A percentile compares a stretch with the other conserved stretches of the same genome.
These are phyloP conservation scores for Mylabris sibirica DNA, from an alignment of 2,888 invertebrate genomes.

Conservation along the genomic window DNA sequence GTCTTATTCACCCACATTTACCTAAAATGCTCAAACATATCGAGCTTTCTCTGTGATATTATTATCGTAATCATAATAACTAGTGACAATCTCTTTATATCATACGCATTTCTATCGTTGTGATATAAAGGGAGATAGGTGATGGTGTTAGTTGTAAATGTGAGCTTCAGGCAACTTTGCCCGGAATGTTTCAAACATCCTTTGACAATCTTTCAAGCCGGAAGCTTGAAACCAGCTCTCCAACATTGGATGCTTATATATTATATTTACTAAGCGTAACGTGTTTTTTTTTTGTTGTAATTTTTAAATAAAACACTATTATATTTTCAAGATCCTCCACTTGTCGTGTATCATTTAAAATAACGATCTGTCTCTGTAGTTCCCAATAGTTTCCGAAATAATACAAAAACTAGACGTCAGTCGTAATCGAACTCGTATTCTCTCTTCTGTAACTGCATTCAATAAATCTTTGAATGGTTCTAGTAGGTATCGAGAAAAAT, in stretches of 20 bases:
- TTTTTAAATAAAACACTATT: neutral
- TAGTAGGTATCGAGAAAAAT: neutral
- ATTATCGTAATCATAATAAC: conserved; percentile 19
- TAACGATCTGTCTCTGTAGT: neutral
- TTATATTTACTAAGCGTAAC: conserved; percentile 18
- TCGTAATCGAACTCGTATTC: conserved; percentile 4
- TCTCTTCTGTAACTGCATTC: neutral
- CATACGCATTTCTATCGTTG: neutral
- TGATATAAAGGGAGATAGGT: conserved; percentile 23
- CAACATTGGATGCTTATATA: conserved; percentile 42
- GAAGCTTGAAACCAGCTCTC: conserved; percentile 33
- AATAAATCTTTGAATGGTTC: conserved; percentile 13
- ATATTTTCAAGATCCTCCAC: neutral
- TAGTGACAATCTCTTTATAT: conserved; percentile 27
- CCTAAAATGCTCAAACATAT: neutral
- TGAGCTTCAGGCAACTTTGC: conserved; percentile 35
- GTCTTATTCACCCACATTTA: conserved; percentile 3
- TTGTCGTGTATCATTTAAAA: neutral
- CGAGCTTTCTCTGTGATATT: conserved; percentile 18
- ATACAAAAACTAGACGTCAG: neutral
- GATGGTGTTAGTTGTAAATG: conserved; percentile 25
- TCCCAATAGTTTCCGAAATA: neutral
- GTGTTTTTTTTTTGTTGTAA: neutral
- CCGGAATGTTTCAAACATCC: conserved; percentile 44
- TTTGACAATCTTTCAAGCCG: conserved; percentile 41